Base-by-base conservation (phyloP, 2,888 invertebrate species). In the Resseliella maxima region DNA sequence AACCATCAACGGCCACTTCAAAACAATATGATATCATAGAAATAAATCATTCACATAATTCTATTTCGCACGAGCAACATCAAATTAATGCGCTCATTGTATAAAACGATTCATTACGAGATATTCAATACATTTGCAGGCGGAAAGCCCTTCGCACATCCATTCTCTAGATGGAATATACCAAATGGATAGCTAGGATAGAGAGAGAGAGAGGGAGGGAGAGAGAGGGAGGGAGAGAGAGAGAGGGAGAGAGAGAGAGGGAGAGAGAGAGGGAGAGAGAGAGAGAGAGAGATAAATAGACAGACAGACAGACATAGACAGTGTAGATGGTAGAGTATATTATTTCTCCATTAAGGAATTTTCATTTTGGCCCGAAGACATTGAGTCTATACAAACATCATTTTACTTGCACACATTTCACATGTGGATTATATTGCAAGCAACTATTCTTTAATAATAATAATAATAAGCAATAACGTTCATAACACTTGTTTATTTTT, bases 401-500 rank as follows among this genome's bases (percentile, higher is more conserved):
- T 50, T 50, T 2, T 18, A 50, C 46, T 50, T 2, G 18, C 8
- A 50, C 12, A n/a, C 46, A 50, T 50, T 50, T 50, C 46, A 50
- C 46, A 50, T 50, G 18, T 50, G 46, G 72, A 36, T 72, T 31
- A 35, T 35, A 72, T 72, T 72, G 72, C 31, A 8, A 72, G 72
- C 31, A 72, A 72, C 36, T 35, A 35, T 72, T 72, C 21, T 15
- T 35, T 35, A 72, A 72, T 72, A 72, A 64, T 35, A 72, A 72
- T 72, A 72, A 64, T 64, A 64, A 72, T 72, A 31, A 72, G 72
- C 72, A 72, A 72, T 36, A 72, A 72, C 72, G 35, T 72, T n/a
- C 36, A 72, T 72, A 72, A 72, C 72, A 72, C 72, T 72, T 72
- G 72, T 35, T 35, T 8, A 72, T 72, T 72, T 35, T 72, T 31